phyloP scores from a whole-genome alignment of 2,888 invertebrate genomes.

The Drosophila falleni region DNA sequence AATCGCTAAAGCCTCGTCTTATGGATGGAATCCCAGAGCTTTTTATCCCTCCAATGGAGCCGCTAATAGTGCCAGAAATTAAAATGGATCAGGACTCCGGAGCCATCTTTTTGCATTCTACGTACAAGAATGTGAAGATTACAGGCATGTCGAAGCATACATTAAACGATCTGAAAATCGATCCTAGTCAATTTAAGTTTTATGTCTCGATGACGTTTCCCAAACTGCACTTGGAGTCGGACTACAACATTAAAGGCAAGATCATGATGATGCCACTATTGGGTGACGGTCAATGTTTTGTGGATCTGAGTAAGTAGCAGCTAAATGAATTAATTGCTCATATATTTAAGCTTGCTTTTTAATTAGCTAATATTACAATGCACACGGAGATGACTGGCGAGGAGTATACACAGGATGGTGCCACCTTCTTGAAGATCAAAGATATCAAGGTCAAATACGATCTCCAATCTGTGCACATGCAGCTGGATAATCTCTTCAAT shows the following conservation, averaged over 20 bases:
- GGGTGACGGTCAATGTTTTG: slow-evolving; percentile 89
- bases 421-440: slow-evolving; percentile 87
- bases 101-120: slow-evolving; percentile 89
- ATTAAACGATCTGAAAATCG: slow-evolving; percentile 88
- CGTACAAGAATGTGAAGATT: slow-evolving; percentile 88
- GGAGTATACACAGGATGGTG: slow-evolving; percentile 86
- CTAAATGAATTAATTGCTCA: neutral
- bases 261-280: slow-evolving; percentile 91
- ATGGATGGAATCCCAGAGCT: slow-evolving; percentile 89
- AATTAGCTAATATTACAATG: slow-evolving; percentile 89
- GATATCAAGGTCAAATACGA: slow-evolving; percentile 89
- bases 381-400: slow-evolving; percentile 88
- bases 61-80: slow-evolving; percentile 89
- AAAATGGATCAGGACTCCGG: slow-evolving; percentile 90
- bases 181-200: slow-evolving; percentile 85
- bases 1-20: slow-evolving; percentile 87
- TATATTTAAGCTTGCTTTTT: slow-evolving; percentile 14
- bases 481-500: slow-evolving; percentile 90
- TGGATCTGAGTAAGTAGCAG: slow-evolving; percentile 89
- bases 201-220: slow-evolving; percentile 89
- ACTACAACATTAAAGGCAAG: slow-evolving; percentile 89
- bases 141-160: slow-evolving; percentile 88
- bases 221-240: slow-evolving; percentile 88
- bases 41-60: slow-evolving; percentile 90
- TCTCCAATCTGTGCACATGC: slow-evolving; percentile 88